phyloP scores from a whole-genome alignment of 2,797 vertebrate genomes.

The Borostomias antarcticus region DNA sequence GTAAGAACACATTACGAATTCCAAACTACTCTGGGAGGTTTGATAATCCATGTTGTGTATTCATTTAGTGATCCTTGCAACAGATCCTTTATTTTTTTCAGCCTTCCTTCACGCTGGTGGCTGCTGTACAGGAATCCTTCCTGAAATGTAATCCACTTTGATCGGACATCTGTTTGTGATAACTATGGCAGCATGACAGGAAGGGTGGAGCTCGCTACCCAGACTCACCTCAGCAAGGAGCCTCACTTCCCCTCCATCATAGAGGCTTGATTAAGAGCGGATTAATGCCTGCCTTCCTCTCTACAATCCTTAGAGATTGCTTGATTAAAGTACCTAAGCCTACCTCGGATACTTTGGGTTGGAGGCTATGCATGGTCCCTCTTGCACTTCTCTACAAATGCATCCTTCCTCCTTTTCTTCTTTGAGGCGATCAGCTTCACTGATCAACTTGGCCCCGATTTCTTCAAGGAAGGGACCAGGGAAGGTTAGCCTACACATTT shows the following conservation, averaged over 20 bases:
- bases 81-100: neutral
- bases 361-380: neutral
- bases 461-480: too few relatives aligned
- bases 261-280: conserved; percentile 1
- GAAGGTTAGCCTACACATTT: too few relatives aligned
- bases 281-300: neutral
- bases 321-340: neutral
- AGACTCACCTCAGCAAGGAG: neutral
- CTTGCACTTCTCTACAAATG: neutral
- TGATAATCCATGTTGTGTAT: neutral
- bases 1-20: too few relatives aligned
- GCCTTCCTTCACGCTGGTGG: neutral
- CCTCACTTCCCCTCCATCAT: neutral
- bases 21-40: neutral
- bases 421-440: neutral
- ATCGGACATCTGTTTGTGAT: conserved; percentile 18
- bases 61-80: neutral
- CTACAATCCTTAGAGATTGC: too few relatives aligned
- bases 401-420: neutral
- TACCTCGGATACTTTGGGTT: neutral
- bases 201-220: conserved; percentile 21
- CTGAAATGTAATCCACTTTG: neutral
- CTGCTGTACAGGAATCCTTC: neutral
- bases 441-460: too few relatives aligned
- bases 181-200: conserved; percentile 8